phyloP scores from a whole-genome alignment of 2,797 vertebrate genomes.

The Vireo griseus region DNA sequence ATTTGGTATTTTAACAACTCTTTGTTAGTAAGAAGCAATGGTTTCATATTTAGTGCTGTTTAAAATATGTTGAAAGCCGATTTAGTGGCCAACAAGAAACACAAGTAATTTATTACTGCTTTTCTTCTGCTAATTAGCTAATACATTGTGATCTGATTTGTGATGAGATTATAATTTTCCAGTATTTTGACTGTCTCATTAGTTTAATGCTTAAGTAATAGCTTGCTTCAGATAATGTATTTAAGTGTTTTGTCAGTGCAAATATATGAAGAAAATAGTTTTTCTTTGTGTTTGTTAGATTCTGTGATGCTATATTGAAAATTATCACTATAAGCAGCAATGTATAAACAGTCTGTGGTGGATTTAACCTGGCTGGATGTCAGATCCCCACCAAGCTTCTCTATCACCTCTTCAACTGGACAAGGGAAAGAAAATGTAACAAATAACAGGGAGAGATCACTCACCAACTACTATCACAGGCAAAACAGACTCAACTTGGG shows the following conservation, averaged over 20 bases:
- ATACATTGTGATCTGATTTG: conserved; percentile 36
- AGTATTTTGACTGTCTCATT: conserved; percentile 29
- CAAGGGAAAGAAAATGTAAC: neutral
- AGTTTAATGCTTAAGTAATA: conserved; percentile 50
- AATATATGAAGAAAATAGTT: neutral
- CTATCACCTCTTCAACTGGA: neutral
- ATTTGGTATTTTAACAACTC: neutral
- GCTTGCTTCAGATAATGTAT: conserved; percentile 32
- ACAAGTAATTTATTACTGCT: neutral
- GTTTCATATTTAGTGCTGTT: neutral
- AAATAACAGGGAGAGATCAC: neutral
- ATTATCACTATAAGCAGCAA: neutral
- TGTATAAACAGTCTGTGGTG: neutral
- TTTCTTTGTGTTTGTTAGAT: neutral
- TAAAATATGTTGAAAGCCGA: neutral
- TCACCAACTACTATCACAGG: rapidly evolving
- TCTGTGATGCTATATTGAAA: neutral
- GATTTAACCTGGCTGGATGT: neutral
- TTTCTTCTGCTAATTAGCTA: conserved; percentile 38
- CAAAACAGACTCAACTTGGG: neutral
- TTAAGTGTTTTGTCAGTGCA: neutral
- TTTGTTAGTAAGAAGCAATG: neutral
- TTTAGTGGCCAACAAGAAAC: conserved; percentile 5
- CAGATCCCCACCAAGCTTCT: neutral
- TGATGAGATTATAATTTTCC: conserved; percentile 47